Percentiles rank a stretch among this genome's conserved stretches.
Conservation (phyloP, 2,797 vertebrate species). For the Myotis pilosus region DNA sequence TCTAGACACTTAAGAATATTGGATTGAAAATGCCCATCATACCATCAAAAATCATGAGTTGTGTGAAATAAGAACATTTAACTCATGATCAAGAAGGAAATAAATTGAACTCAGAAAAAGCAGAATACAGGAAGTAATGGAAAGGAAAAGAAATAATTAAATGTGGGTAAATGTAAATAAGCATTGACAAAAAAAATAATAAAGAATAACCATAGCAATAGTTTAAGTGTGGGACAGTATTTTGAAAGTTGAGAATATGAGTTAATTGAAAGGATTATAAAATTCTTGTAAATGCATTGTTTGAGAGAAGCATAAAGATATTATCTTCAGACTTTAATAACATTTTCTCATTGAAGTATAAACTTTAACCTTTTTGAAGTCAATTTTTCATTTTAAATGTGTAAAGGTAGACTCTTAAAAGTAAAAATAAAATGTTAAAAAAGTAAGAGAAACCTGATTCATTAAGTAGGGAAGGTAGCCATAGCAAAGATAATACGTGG, state of each 20-base stretch:
- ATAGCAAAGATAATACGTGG: background rate
- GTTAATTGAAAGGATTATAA: background rate
- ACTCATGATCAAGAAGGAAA: background rate
- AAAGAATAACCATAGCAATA: background rate
- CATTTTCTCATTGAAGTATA: background rate
- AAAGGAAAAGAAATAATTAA: background rate
- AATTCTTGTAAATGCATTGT: background rate
- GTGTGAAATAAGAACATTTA: background rate
- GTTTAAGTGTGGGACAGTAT: background rate
- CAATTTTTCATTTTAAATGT: background rate
- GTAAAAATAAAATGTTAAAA: background rate
- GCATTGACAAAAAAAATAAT: background rate
- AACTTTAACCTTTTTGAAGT: background rate
- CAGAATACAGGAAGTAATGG: background rate
- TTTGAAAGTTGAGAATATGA: background rate
- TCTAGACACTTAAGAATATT: background rate
- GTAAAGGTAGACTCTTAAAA: background rate
- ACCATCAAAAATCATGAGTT: background rate
- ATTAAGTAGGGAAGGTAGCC: background rate
- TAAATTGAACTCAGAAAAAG: background rate
- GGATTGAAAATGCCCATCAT: background rate
- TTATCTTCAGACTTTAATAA: background rate
- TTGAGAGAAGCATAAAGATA: background rate
- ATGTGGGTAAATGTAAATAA: background rate
- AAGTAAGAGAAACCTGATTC: background rate